Percentiles rank a stretch among this genome's conserved stretches.
Evolutionary conservation across 2,888 invertebrate species (phyloP).

Genomic region (Gryllus longicercus): DNA sequence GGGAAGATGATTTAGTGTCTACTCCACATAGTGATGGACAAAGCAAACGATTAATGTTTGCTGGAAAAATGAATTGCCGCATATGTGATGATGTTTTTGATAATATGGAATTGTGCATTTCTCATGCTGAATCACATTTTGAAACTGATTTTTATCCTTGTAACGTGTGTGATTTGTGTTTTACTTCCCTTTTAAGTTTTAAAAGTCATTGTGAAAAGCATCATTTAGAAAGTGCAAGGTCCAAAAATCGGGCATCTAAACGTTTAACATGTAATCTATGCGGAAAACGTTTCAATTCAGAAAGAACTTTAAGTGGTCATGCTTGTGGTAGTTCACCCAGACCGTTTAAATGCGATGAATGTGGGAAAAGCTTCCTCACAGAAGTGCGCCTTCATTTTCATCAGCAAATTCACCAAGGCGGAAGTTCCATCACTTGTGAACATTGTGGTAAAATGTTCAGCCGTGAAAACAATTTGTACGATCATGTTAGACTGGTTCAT

Average conservation of each 20-base stretch:
- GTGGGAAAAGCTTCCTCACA: constrained; percentile 36
- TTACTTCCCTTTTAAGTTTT: constrained; percentile 29
- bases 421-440: constrained; percentile 33
- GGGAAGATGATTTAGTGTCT: too few species aligned
- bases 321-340: constrained; percentile 25
- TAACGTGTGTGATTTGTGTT: constrained; percentile 33
- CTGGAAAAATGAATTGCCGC: constrained; percentile 25
- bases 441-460: constrained; percentile 37
- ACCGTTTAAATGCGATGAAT: constrained; percentile 33
- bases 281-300: constrained; percentile 28
- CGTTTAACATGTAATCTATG: constrained; percentile 31
- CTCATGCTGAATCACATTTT: constrained; percentile 30
- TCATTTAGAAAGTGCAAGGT: neutral
- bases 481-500: constrained; percentile 35
- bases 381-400: constrained; percentile 37
- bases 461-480: constrained; percentile 33
- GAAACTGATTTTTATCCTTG: constrained; percentile 33
- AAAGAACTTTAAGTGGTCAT: constrained; percentile 28
- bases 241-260: constrained; percentile 21
- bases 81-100: constrained; percentile 33
- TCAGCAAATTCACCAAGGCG: constrained; percentile 33
- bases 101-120: constrained; percentile 31
- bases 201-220: constrained; percentile 33
- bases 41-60: too few species aligned
- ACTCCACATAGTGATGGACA: too few species aligned